A percentile compares a stretch with the other conserved stretches of the same genome.
phyloP scores from a whole-genome alignment of 2,888 invertebrate species.

The Hirtodrosophila confusa region DNA sequence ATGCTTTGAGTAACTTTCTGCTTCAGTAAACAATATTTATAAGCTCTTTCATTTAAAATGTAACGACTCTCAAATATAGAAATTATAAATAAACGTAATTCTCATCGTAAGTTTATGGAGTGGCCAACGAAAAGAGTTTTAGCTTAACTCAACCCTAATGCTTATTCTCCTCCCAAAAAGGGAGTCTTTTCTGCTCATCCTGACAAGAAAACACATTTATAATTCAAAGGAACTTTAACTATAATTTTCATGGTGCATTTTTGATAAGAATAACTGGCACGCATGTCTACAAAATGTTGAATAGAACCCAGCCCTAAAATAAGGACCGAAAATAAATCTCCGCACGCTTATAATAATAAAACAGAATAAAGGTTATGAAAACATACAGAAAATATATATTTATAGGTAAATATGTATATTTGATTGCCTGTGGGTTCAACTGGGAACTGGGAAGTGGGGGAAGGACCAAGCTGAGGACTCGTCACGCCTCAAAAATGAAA shows the following conservation, averaged over 20 bases:
- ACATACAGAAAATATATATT: slow-evolving; percentile 18
- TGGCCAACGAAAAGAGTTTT: no score
- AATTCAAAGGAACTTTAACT: slow-evolving; percentile 31
- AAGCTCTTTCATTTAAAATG: no score
- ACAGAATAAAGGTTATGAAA: slow-evolving; percentile 6
- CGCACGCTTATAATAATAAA: slow-evolving; percentile 32
- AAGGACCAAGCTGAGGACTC: slow-evolving; percentile 12
- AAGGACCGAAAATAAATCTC: slow-evolving; percentile 44
- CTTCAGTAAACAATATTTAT: no score
- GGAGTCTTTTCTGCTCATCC: not conserved
- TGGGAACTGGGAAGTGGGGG: slow-evolving; percentile 1
- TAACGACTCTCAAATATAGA: no score
- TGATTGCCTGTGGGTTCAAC: slow-evolving; percentile 14
- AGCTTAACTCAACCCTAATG: not conserved
- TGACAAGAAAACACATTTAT: slow-evolving; percentile 5
- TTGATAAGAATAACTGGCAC: slow-evolving; percentile 37
- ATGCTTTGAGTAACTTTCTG: no score
- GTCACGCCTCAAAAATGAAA: slow-evolving; percentile 34
- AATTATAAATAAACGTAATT: no score
- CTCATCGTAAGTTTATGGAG: no score
- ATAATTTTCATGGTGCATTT: slow-evolving; percentile 34
- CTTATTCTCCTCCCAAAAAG: not conserved
- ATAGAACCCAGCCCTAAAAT: slow-evolving; percentile 6
- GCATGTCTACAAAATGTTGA: slow-evolving; percentile 32
- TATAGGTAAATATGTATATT: slow-evolving; percentile 17